These are phyloP conservation scores for Delphinus delphis DNA, from an alignment of 2,113 vertebrate species.

Conservation along the genomic window DNA sequence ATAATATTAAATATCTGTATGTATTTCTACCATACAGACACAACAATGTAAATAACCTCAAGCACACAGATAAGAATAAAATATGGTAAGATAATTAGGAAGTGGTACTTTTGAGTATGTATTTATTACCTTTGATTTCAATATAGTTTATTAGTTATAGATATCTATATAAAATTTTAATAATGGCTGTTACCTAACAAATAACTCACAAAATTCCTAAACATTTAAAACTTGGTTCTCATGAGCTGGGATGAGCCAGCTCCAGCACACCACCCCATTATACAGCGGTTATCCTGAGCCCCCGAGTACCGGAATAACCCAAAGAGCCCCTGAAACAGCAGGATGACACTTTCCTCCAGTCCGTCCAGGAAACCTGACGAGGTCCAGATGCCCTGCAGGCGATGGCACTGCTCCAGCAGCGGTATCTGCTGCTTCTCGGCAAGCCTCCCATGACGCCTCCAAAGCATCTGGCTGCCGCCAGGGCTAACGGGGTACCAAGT, in stretches of 20 bases:
- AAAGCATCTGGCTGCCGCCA: neutral
- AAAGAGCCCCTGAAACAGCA: neutral
- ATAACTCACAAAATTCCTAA: neutral
- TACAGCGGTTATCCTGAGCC: neutral
- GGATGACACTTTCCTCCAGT: neutral
- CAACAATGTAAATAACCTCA: neutral
- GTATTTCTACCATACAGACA: neutral
- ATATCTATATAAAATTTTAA: slow-evolving; percentile 43
- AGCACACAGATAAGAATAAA: neutral
- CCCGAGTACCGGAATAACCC: neutral
- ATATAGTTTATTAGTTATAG: neutral
- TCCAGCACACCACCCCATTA: neutral
- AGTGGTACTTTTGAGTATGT: neutral
- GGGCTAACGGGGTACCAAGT: neutral
- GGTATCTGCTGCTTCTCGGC: neutral
- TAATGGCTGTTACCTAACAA: slow-evolving; percentile 18
- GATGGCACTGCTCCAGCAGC: neutral
- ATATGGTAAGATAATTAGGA: neutral
- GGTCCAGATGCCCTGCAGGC: neutral
- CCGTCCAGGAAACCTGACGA: neutral
- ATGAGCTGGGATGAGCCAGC: neutral
- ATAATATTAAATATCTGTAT: neutral
- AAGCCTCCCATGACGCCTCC: neutral
- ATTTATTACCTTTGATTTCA: slow-evolving; percentile 17
- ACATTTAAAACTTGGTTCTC: neutral